Conservation (phyloP, 1,140 invertebrate species). For the Pachyrhynchus sulphureomaculatus region DNA sequence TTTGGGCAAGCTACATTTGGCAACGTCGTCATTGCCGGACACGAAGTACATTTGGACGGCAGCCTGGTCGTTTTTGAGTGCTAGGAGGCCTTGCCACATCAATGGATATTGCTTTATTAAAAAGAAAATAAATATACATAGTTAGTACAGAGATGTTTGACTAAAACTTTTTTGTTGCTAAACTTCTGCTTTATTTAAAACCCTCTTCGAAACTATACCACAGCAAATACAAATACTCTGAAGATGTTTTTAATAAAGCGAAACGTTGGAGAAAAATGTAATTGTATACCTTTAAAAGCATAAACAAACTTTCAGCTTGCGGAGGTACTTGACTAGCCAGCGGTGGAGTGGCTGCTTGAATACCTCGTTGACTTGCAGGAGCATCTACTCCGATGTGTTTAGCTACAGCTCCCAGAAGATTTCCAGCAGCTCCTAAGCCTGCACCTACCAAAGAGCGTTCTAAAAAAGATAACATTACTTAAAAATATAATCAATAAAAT, state of each 20-base stretch:
- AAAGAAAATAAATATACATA: too few species aligned
- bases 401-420: slow-evolving; percentile 53
- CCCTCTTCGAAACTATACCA: too few species aligned
- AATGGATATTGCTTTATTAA: slow-evolving; percentile 90
- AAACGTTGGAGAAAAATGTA: too few species aligned
- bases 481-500: background rate
- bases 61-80: slow-evolving; percentile 93
- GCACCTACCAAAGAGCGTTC: slow-evolving; percentile 30
- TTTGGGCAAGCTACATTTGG: slow-evolving; percentile 77
- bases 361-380: slow-evolving; percentile 57
- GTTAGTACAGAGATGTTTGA: too few species aligned
- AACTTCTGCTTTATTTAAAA: too few species aligned
- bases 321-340: slow-evolving; percentile 72
- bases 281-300: slow-evolving; percentile 64
- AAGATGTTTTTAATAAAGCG: too few species aligned
- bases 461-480: background rate
- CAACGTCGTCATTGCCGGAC: slow-evolving; percentile 86
- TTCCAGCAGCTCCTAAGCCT: slow-evolving; percentile 48
- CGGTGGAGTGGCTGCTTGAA: slow-evolving; percentile 66
- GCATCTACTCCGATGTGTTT: slow-evolving; percentile 56
- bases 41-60: slow-evolving; percentile 98
- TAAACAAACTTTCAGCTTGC: slow-evolving; percentile 76
- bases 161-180: too few species aligned
- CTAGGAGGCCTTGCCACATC: slow-evolving; percentile 94
- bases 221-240: too few species aligned